These are phyloP conservation scores for Eira barbara DNA, from an alignment of 2,113 vertebrate species.

Conservation along the genomic window DNA sequence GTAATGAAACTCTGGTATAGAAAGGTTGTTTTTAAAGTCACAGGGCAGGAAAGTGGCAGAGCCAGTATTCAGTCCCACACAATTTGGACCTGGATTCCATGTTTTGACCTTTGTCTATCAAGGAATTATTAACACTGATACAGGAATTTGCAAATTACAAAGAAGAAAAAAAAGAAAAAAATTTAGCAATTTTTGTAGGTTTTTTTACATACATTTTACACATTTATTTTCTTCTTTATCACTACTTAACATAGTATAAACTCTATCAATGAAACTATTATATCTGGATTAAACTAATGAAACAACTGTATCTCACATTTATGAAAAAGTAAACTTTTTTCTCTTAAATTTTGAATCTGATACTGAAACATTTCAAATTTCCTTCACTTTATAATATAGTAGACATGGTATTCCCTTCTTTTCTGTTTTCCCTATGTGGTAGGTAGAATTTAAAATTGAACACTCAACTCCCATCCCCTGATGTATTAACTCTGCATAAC, in stretches of 20 bases:
- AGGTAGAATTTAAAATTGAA: neutral
- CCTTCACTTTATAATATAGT: neutral
- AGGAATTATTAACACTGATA: neutral
- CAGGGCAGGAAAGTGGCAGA: neutral
- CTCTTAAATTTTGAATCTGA: neutral
- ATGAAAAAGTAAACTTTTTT: neutral
- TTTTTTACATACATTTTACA: neutral
- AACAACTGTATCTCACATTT: neutral
- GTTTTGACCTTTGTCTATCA: neutral
- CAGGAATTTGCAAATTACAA: neutral
- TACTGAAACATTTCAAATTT: neutral
- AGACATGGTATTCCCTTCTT: neutral
- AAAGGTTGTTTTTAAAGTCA: neutral
- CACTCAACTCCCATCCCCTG: fast-evolving
- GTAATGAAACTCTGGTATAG: neutral
- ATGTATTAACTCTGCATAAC: neutral
- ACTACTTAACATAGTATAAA: neutral
- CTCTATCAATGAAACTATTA: neutral
- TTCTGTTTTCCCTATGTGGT: neutral
- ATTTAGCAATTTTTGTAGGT: neutral
- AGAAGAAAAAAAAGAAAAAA: neutral
- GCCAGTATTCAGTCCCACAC: neutral
- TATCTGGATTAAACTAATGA: neutral
- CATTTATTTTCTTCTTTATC: neutral
- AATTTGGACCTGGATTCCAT: neutral